Base-by-base conservation (phyloP, 2,113 vertebrate species). In the Numida meleagris region DNA sequence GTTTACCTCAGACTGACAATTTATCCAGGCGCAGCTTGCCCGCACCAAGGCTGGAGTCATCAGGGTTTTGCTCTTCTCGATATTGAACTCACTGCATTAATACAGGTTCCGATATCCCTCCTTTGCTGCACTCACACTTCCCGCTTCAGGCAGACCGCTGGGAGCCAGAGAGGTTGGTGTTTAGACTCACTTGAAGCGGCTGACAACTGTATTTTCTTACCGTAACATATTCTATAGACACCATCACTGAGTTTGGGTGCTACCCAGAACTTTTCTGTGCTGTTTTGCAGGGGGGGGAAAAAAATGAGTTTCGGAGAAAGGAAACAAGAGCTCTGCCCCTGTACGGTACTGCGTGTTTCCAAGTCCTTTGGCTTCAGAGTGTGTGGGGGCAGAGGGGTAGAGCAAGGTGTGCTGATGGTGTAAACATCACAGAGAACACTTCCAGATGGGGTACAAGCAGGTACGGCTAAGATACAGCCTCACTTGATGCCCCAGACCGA, bases 201-300 rank as follows among this genome's bases (percentile, higher is more conserved):
- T 6, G 6, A 17, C 63, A 61, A 4, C 25, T 70, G 79, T 38
- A 50, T 38, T 38, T 89, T n/a, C 23, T 6, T 20, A 10, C 23
- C 2, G 19, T 16, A 72, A 33, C 14, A 23, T 20, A 1, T 10
- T 46, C 33, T 3, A 43, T 23, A 89, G 10, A 45, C 48, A 21
- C 0, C 0, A 46, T 36, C 19, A 5, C 36, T 0, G 6, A 29
- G 33, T 31, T 36, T 14, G 33, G 16, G 48, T 53, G 63, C 58
- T 36, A 15, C 34, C 58, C 23, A 24, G 21, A 61, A 36, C 21
- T 36, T 36, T 38, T 33, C 11, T 33, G 16, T 33, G 45, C 7
- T 9, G 14, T 48, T 57, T 33, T 57, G 29, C 16, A 55, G 29
- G 20, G 13, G 1, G 5, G 5, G 13, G 8, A 59, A 59, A 59